Percentiles rank a stretch among this genome's conserved stretches.
phyloP scores from a whole-genome alignment of 1,140 invertebrate species.

The Drosophila subpulchrella region DNA sequence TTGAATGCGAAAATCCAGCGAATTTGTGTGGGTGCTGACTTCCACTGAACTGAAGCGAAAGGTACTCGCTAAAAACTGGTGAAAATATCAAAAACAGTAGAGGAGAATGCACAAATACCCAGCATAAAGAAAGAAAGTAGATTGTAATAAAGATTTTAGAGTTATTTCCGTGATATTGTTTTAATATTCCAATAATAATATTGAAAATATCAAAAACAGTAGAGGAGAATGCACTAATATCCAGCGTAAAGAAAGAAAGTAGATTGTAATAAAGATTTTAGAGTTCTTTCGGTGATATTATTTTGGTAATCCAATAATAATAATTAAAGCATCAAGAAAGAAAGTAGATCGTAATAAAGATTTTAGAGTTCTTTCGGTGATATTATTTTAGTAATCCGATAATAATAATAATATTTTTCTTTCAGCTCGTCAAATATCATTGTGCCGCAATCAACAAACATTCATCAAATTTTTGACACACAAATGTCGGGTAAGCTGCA shows the following conservation, averaged over 20 bases:
- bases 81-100: background rate
- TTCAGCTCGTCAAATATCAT: background rate
- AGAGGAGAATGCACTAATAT: background rate
- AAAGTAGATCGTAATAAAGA: background rate
- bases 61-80: background rate
- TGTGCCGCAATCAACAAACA: background rate
- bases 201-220: background rate
- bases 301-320: no score
- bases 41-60: conserved; percentile 18
- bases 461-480: conserved; percentile 2
- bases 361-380: no score
- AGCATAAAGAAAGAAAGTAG: background rate
- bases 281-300: no score
- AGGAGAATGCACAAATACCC: background rate
- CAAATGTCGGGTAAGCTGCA: background rate
- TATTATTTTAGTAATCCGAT: no score
- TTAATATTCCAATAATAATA: no score
- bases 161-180: no score
- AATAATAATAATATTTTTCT: background rate
- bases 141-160: no score
- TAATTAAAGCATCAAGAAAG: background rate
- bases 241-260: background rate
- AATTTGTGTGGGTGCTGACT: conserved; percentile 17
- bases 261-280: no score
- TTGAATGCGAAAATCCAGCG: conserved; percentile 7